These are phyloP conservation scores for Pardosa pseudoannulata DNA, from an alignment of 2,888 invertebrate species.

Conservation along the genomic window DNA sequence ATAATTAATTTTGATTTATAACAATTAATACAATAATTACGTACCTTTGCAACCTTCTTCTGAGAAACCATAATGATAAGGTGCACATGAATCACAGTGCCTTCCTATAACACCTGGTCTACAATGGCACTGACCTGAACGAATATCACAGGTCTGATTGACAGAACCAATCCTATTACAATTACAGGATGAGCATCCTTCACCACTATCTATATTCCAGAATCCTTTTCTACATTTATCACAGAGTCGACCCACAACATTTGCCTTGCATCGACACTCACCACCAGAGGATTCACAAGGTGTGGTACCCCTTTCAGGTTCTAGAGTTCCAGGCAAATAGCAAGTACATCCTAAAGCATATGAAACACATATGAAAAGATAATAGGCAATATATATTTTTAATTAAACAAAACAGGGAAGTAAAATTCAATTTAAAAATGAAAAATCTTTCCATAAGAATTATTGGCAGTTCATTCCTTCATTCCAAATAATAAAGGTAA, in stretches of 20 bases:
- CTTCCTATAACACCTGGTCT: conserved; percentile 79
- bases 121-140: conserved; percentile 90
- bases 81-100: conserved; percentile 79
- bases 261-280: conserved; percentile 78
- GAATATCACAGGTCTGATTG: conserved; percentile 87
- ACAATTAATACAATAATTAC: too few relatives aligned
- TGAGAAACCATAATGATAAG: conserved; percentile 79
- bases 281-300: conserved; percentile 77
- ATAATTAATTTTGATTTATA: too few relatives aligned
- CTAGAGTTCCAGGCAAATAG: conserved; percentile 85
- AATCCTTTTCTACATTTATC: conserved; percentile 83
- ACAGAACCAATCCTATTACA: conserved; percentile 93
- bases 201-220: conserved; percentile 82
- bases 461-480: too few relatives aligned
- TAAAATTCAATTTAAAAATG: too few relatives aligned
- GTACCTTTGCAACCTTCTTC: conserved; percentile 79
- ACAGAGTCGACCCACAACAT: conserved; percentile 78
- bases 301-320: conserved; percentile 54
- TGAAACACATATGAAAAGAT: too few relatives aligned
- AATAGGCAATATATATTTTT: too few relatives aligned
- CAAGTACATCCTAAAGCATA: conserved; percentile 85
- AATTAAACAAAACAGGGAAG: too few relatives aligned
- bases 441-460: too few relatives aligned
- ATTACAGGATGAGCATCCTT: conserved; percentile 83
- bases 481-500: too few relatives aligned